Evolutionary conservation across 2,113 vertebrate species (phyloP), one percentile per base, ranked within the genome.

Genomic region (Rhadina sibilatrix): DNA sequence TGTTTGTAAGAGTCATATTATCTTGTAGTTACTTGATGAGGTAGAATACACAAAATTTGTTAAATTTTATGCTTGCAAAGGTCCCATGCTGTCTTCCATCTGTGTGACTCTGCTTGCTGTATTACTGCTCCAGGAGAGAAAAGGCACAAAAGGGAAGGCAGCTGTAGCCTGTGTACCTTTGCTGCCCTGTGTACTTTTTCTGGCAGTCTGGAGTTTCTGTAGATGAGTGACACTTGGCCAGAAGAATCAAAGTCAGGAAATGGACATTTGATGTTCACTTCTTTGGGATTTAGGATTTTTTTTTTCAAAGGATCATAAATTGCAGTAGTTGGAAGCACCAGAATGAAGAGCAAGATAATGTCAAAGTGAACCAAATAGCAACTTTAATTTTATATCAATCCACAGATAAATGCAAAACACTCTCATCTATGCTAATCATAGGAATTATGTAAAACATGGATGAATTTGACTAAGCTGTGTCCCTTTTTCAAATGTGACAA

Each of bases 361-460:
- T 54, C 31, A 86, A 74, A 81, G 49, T 68, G 44, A 59, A 49
- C 38, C 31, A 64, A 66, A 70, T 15, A 5, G 50, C 20, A 87
- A 30, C n/a, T 89, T 89, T 90, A 64, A 83, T 92, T 88, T 90
- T 63, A 7, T 40, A 49, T 47, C 23, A 68, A 35, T 78, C 52
- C 52, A 60, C 25, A 90, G 60, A 63, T 69, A 64, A 80, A 87
- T 85, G 40, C 54, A 44, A 31, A 85, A 83, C 57, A 37, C 31
- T 64, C 38, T 79, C 7, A 28, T 46, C 31, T 71, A 4, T 75
- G 40, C 40, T 25, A 61, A 60, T 63, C n/a, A 68, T 9, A 31
- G 18, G 22, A 56, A 22, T 81, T 92, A 28, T 61, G 23, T 81
- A 68, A 75, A 74, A 53, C 20, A 68, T 30, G 44, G 25, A 24